phyloP scores from a whole-genome alignment of 2,888 invertebrate species.

The Melolontha melolontha region DNA sequence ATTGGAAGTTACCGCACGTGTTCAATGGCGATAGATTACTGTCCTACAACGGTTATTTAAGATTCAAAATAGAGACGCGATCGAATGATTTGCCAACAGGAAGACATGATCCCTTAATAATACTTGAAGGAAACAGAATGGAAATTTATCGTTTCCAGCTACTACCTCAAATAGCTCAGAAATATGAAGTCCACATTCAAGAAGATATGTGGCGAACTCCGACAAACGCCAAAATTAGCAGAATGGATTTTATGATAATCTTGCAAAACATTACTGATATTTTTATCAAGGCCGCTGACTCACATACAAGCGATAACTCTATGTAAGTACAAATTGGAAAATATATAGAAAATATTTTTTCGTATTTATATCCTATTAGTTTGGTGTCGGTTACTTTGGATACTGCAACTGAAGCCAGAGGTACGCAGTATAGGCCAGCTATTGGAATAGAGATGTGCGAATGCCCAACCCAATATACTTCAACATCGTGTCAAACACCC shows the following conservation, averaged over 20 bases:
- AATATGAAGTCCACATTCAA: conserved; percentile 73
- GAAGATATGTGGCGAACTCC: conserved; percentile 80
- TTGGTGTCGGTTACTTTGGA: conserved; percentile 85
- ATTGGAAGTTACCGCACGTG: conserved; percentile 83
- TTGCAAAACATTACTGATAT: conserved; percentile 88
- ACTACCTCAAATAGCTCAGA: conserved; percentile 63
- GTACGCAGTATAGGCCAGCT: conserved; percentile 76
- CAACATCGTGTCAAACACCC: conserved; percentile 92
- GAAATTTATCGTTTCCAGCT: conserved; percentile 62
- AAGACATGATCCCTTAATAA: conserved; percentile 77
- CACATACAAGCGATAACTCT: conserved; percentile 49
- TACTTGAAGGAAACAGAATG: conserved; percentile 80
- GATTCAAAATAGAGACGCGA: conserved; percentile 75
- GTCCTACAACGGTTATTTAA: conserved; percentile 91
- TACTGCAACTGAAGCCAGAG: conserved; percentile 78
- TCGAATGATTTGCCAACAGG: conserved; percentile 62
- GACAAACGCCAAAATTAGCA: conserved; percentile 13
- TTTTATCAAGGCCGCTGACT: conserved; percentile 76
- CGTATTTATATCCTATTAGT: conserved; percentile 61
- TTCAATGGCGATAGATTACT: conserved; percentile 90
- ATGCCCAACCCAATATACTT: conserved; percentile 84
- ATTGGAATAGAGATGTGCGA: conserved; percentile 88
- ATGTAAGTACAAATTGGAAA: conserved; percentile 7
- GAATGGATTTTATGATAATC: conserved; percentile 85
- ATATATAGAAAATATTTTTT: no score